Evolutionary conservation across 2,888 invertebrate genomes (phyloP).

Genomic region (Lycaena phlaeas): DNA sequence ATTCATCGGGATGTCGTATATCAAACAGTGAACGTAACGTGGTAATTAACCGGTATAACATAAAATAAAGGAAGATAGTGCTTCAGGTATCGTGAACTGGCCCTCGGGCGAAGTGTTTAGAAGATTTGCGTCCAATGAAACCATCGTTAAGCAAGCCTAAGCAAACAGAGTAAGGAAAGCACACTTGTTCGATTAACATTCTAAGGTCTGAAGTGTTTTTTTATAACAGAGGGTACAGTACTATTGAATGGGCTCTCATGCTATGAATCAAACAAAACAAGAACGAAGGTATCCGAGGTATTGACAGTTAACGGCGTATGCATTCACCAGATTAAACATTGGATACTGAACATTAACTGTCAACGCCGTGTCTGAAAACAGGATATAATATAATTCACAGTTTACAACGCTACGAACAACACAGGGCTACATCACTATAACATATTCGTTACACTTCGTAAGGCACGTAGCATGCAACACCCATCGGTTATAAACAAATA

Average conservation of each 20-base stretch:
- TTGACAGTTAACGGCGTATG: slow-evolving; percentile 53
- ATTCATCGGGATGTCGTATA: slow-evolving; percentile 34
- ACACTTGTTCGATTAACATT: slow-evolving; percentile 43
- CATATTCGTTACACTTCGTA: slow-evolving; percentile 57
- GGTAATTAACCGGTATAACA: slow-evolving; percentile 8
- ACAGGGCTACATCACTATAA: slow-evolving; percentile 65
- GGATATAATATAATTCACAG: slow-evolving; percentile 41
- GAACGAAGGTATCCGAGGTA: slow-evolving; percentile 45
- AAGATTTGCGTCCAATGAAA: slow-evolving; percentile 36
- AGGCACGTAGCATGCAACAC: slow-evolving; percentile 71
- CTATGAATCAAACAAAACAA: slow-evolving; percentile 35
- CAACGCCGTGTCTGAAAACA: slow-evolving; percentile 49
- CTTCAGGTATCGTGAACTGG: slow-evolving; percentile 43
- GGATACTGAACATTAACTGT: slow-evolving; percentile 44
- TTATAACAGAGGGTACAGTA: slow-evolving; percentile 42
- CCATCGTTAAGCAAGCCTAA: slow-evolving; percentile 65
- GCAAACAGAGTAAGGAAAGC: slow-evolving; percentile 58
- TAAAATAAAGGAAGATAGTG: slow-evolving; percentile 37
- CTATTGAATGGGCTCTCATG: slow-evolving; percentile 57
- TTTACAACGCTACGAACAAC: slow-evolving; percentile 63
- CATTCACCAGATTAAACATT: slow-evolving; percentile 14
- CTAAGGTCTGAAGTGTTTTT: slow-evolving; percentile 51
- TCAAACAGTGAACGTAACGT: slow-evolving; percentile 19
- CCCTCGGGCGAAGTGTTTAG: slow-evolving; percentile 35
- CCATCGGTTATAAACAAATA: slow-evolving; percentile 48